phyloP scores from a whole-genome alignment of 2,797 vertebrate genomes.

The Amniataba percoides region DNA sequence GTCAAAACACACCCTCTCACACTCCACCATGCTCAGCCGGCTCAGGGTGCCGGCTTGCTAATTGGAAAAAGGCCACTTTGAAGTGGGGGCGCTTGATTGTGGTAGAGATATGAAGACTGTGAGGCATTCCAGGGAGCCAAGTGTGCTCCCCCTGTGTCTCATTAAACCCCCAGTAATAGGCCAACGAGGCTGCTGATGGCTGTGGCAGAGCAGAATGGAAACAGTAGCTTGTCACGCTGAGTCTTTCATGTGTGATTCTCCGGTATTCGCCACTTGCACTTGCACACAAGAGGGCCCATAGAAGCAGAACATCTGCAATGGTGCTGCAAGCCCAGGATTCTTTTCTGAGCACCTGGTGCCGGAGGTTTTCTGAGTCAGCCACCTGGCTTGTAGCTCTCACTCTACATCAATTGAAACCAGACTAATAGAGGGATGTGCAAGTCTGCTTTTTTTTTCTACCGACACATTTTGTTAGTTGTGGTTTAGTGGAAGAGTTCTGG shows the following conservation, averaged over 20 bases:
- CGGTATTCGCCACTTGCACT: slow-evolving; percentile 57
- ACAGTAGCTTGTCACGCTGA: slow-evolving; percentile 67
- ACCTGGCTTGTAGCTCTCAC: slow-evolving; percentile 50
- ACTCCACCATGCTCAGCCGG: slow-evolving; percentile 47
- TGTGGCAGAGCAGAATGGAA: slow-evolving; percentile 63
- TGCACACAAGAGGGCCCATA: slow-evolving; percentile 46
- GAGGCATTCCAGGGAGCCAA: slow-evolving; percentile 56
- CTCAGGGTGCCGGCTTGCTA: slow-evolving; percentile 54
- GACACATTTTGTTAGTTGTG: slow-evolving; percentile 37
- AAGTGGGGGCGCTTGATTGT: slow-evolving; percentile 68
- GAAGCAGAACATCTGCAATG: slow-evolving; percentile 64
- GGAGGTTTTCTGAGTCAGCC: slow-evolving; percentile 70
- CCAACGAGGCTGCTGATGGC: slow-evolving; percentile 68
- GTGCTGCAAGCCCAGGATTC: slow-evolving; percentile 53
- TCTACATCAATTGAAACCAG: slow-evolving; percentile 42
- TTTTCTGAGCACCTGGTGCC: slow-evolving; percentile 61
- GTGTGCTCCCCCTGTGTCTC: slow-evolving; percentile 71
- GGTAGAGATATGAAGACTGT: slow-evolving; percentile 59
- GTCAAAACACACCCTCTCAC: slow-evolving; percentile 15
- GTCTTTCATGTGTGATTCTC: slow-evolving; percentile 78
- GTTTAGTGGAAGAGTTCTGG: slow-evolving; percentile 24
- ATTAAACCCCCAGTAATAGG: slow-evolving; percentile 74
- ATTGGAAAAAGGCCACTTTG: slow-evolving; percentile 77
- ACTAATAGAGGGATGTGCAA: slow-evolving; percentile 33
- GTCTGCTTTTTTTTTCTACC: slow-evolving; percentile 10